A percentile compares a stretch with the other conserved stretches of the same genome.
Evolutionary conservation across 2,888 invertebrate species (phyloP).

Genomic region (Drosophila siamana): DNA sequence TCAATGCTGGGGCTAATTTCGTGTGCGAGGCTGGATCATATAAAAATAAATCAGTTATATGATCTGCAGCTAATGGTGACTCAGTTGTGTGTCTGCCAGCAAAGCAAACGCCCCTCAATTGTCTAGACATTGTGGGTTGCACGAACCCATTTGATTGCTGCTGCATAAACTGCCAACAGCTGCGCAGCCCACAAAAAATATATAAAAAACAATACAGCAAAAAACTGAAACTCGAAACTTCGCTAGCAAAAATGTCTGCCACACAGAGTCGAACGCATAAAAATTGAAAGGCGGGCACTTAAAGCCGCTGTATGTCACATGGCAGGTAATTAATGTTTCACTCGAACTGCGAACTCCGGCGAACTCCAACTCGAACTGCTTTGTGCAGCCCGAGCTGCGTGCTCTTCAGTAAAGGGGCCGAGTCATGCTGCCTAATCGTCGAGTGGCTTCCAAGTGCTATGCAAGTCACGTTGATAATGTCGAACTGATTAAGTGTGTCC

Average conservation of each 20-base stretch:
- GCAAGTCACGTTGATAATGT: conserved; percentile 79
- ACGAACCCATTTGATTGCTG: conserved; percentile 45
- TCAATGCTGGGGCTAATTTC: no score
- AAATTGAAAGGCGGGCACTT: conserved; percentile 28
- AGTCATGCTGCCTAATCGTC: conserved; percentile 59
- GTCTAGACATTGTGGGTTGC: conserved; percentile 58
- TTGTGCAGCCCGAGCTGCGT: no score
- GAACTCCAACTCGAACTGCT: conserved; percentile 1
- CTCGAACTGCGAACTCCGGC: conserved; percentile 28
- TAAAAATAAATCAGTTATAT: conserved; percentile 35
- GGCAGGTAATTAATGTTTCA: conserved; percentile 55
- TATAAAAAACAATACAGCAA: no score
- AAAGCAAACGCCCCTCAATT: conserved; percentile 16
- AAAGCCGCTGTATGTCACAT: conserved; percentile 27
- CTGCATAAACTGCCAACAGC: no score
- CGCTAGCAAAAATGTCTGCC: background rate
- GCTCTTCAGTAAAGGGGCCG: conserved; percentile 33
- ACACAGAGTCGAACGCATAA: conserved; percentile 9
- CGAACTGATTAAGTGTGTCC: conserved; percentile 78
- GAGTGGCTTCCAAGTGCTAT: conserved; percentile 49
- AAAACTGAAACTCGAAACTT: conserved; percentile 22
- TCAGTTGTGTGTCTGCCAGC: no score
- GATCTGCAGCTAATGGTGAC: conserved; percentile 38
- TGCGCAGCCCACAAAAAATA: no score
- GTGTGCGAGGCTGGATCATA: conserved; percentile 10